Conservation (phyloP, 1,140 invertebrate species). For the Metaphire vulgaris region DNA sequence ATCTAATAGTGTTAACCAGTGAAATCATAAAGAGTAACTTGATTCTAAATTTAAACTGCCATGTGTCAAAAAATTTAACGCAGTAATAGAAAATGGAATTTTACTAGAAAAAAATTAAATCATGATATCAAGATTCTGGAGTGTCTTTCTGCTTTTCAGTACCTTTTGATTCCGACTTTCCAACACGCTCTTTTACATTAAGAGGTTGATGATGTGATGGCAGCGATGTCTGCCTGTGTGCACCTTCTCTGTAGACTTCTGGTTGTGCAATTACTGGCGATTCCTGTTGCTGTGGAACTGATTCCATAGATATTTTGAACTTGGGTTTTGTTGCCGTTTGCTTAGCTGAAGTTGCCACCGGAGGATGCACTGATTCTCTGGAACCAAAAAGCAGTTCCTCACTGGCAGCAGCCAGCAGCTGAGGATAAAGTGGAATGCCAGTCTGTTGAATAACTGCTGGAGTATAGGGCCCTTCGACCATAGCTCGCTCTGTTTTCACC, state of each 20-base stretch:
- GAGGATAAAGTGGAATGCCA: background rate
- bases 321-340: background rate
- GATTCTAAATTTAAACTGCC: no score
- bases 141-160: no score
- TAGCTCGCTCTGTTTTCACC: background rate
- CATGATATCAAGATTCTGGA: no score
- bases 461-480: background rate
- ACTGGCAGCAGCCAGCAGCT: background rate
- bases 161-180: no score
- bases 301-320: constrained; percentile 12
- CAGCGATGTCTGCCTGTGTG: no score
- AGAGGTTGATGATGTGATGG: no score
- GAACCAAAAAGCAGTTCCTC: background rate
- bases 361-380: background rate
- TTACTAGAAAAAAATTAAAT: no score
- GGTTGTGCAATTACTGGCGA: background rate
- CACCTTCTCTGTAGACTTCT: background rate
- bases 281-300: background rate
- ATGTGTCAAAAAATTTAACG: no score
- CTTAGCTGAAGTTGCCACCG: background rate
- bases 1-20: no score
- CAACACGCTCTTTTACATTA: no score
- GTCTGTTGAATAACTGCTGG: background rate
- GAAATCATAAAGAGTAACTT: no score
- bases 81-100: no score